Evolutionary conservation across 2,797 vertebrate genomes (phyloP), one percentile per base, ranked within the genome.

Genomic region (Lutjanus argentimaculatus): DNA sequence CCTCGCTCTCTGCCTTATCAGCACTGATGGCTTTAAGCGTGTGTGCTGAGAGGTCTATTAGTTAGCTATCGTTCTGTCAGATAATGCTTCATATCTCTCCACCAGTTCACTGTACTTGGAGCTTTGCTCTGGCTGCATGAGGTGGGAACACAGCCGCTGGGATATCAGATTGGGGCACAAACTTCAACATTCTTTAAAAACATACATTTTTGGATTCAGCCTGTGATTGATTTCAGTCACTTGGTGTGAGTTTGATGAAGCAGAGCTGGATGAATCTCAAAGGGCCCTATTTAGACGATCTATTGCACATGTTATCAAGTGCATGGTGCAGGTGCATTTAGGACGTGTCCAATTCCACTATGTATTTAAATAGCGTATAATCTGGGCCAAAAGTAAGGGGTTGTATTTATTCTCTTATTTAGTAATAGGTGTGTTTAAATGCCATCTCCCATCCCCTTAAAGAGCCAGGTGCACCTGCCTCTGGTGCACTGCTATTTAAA

Each of bases 41-140:
- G 81, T 78, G 89, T 77, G 83, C 88, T 91, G 91, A 93, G 89
- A 90, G 88, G 85, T 86, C 90, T 92, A 82, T 92, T 93, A 91
- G 92, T 90, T 93, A 86, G 91, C 89, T 87, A 85, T 89, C 71
- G 40, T 72, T 86, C 83, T 81, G 85, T 91, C 87, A 84, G 89
- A 89, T 94, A 91, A 83, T 77, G 77, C 86, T 78, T 88, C 85
- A 84, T 84, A 91, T 90, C 84, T 63, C 85, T 76, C 78, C 52
- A 82, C 80, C 77, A 64, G 71, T 82, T 85, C 75, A 69, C 75
- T 89, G 81, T 88, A 84, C 86, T 84, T 81, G 78, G 65, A 81
- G 77, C 79, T 75, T 81, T 52, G 67, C 83, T 72, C 72, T 72
- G 73, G 51, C 71, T 75, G 75, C 73, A 62, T 58, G 66, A 87